Percentiles rank a stretch among this genome's conserved stretches.
Conservation (phyloP, 2,888 invertebrate genomes). For the Arrhopalites spinosus region DNA sequence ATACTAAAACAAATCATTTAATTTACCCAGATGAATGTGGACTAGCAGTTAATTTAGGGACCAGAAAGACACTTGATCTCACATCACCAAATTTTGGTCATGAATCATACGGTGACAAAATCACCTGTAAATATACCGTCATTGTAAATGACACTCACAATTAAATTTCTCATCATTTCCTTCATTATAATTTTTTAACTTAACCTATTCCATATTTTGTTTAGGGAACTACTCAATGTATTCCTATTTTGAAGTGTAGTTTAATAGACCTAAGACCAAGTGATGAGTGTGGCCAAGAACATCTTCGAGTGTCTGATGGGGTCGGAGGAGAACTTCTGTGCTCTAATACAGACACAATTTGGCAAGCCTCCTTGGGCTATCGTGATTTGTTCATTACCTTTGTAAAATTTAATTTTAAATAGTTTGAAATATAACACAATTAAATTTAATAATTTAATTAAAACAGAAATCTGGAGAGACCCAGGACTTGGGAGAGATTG, state of each 20-base stretch:
- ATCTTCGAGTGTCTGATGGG: constrained; percentile 12
- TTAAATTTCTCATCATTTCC: background rate
- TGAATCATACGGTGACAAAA: background rate
- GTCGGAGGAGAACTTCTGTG: constrained; percentile 34
- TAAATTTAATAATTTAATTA: too few species aligned
- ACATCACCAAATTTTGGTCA: constrained; percentile 3
- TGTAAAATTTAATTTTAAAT: too few species aligned
- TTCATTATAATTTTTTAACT: too few species aligned
- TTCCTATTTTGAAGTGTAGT: constrained; percentile 1
- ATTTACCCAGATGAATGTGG: too few species aligned
- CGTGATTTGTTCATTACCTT: constrained; percentile 16
- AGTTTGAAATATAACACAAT: too few species aligned
- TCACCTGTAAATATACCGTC: constrained; percentile 18
- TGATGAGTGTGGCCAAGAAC: background rate
- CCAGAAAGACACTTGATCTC: background rate
- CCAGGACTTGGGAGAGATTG: background rate
- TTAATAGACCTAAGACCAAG: background rate
- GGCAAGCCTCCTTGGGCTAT: background rate
- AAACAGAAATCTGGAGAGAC: constrained; percentile 15
- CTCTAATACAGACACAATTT: background rate
- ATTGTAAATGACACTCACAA: constrained; percentile 29
- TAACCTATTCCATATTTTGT: background rate
- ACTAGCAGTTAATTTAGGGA: background rate
- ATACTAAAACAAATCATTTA: too few species aligned
- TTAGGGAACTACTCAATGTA: constrained; percentile 13